Conservation (phyloP, 35 echinoderm and acorn worm species). For the Stichopus chloronotus region DNA sequence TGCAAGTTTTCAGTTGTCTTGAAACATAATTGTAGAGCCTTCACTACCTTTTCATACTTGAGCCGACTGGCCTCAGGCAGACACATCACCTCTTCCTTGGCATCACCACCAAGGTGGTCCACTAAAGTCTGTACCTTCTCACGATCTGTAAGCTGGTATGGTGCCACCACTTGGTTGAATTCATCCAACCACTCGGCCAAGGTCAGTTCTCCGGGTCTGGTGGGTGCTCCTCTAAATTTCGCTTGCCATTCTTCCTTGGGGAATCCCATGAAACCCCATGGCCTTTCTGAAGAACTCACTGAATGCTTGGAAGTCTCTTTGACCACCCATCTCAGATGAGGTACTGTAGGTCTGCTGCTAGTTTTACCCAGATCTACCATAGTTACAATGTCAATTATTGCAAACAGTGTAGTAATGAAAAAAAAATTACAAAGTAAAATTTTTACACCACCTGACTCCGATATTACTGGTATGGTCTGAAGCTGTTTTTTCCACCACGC, state of each 20-base stretch:
- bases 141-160: background rate
- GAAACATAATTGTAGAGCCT: background rate
- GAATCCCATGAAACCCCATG: slow-evolving; percentile 11
- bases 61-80: background rate
- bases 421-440: too few species aligned
- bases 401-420: too few species aligned
- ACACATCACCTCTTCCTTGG: slow-evolving; percentile 35
- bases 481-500: too few species aligned
- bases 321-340: too few species aligned
- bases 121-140: background rate
- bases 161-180: background rate
- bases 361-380: too few species aligned
- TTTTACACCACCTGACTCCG: too few species aligned
- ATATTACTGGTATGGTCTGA: too few species aligned
- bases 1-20: background rate
- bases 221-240: background rate
- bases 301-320: background rate
- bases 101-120: background rate
- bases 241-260: background rate
- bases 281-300: background rate
- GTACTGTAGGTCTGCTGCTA: too few species aligned
- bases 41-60: background rate
- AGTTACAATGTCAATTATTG: too few species aligned
- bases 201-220: background rate
- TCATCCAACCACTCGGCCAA: slow-evolving; percentile 13